phyloP scores from a whole-genome alignment of 2,113 vertebrate species.

The Centropristis striata region DNA sequence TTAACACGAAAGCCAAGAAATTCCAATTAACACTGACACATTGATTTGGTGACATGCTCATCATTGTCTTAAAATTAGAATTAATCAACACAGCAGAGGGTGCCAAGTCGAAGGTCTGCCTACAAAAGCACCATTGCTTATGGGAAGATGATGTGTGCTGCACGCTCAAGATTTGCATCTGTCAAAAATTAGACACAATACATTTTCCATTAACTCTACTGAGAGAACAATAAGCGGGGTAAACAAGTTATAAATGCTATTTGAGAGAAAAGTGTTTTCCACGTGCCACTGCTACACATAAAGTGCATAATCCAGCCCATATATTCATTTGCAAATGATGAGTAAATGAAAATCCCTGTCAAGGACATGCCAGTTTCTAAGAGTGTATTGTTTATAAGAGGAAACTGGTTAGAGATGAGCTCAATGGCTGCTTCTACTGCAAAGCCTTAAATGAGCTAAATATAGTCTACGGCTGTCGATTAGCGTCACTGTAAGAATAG shows the following conservation, averaged over 20 bases:
- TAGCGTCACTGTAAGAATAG: slow-evolving; percentile 32
- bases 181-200: slow-evolving; percentile 21
- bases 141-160: slow-evolving; percentile 22
- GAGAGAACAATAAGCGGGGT: slow-evolving; percentile 17
- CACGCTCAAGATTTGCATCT: slow-evolving; percentile 40
- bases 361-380: slow-evolving; percentile 29
- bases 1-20: slow-evolving; percentile 70
- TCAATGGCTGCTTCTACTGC: slow-evolving; percentile 24
- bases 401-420: slow-evolving; percentile 24
- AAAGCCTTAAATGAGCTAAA: slow-evolving; percentile 35
- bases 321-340: slow-evolving; percentile 21
- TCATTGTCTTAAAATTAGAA: slow-evolving; percentile 79
- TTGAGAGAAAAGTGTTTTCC: slow-evolving; percentile 25
- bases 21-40: slow-evolving; percentile 80
- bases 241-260: slow-evolving; percentile 23
- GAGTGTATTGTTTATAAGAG: slow-evolving; percentile 2
- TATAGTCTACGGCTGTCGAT: slow-evolving; percentile 12
- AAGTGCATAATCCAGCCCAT: slow-evolving; percentile 23
- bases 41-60: slow-evolving; percentile 73
- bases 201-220: slow-evolving; percentile 36
- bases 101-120: slow-evolving; percentile 60
- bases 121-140: slow-evolving; percentile 17
- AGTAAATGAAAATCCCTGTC: slow-evolving; percentile 37
- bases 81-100: slow-evolving; percentile 75
- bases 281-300: not conserved